Base-by-base conservation (phyloP, 1,140 invertebrate genomes). In the Druon quercuslanigerum region DNA sequence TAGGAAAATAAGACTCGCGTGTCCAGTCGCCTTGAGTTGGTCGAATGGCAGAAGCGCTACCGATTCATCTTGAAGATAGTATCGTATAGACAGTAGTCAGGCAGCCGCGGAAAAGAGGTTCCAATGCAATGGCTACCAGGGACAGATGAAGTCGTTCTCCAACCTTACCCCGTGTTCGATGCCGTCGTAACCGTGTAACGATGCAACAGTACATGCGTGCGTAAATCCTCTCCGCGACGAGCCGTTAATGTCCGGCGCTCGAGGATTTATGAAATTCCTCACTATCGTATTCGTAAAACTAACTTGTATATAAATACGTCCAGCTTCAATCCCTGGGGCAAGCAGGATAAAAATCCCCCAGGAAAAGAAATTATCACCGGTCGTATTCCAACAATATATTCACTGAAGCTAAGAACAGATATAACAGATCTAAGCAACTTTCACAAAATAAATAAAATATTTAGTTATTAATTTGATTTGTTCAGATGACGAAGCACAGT, bases 21-120 rank as follows among this genome's bases (percentile, higher is more conserved):
- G 71, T 20, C 75, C 57, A 50, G 78, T 19, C 60, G 50, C 11
- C 19, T 50, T 9, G n/a, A 66, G 60, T 51, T 33, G 46, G 14
- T 16, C 54, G 72, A 33, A 74, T 19, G 52, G 51, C 66, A 12
- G 13, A 19, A n/a, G 76, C 66, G 74, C 77, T 80, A 79, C 79
- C 85, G 82, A 86, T 85, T 85, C 84, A 85, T 86, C 84, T 86
- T 85, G 46, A 57, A 85, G 85, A 86, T 85, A 85, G 77, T 83
- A 85, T 85, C 84, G 71, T 81, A 71, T 52, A 80, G 80, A 82
- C 80, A 79, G 79, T 83, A 82, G 81, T 81, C 83, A 82, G 81
- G 80, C 83, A 82, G 81, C 71, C 75, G 73, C 79, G 57, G 81
- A 79, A 82, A 80, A 79, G 78, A 73, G 78, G 51, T 57, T 70